These are phyloP conservation scores for Catocala sponsa DNA, from an alignment of 2,888 invertebrate species.

Conservation along the genomic window DNA sequence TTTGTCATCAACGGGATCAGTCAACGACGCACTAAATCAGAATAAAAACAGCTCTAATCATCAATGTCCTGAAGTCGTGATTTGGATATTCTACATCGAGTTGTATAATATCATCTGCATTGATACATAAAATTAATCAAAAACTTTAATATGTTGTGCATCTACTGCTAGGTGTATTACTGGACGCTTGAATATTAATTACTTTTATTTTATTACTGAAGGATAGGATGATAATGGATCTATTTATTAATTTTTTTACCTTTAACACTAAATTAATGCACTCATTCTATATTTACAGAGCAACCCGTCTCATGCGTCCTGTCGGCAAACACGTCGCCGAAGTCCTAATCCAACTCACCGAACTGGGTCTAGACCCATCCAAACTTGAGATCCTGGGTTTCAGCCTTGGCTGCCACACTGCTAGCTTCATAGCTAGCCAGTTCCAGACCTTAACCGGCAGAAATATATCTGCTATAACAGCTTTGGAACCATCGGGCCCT, in stretches of 20 bases:
- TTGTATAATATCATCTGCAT: no score
- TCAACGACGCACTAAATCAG: no score
- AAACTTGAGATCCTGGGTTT: slow-evolving; percentile 78
- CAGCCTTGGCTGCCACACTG: slow-evolving; percentile 80
- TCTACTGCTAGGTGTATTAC: no score
- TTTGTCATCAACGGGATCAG: no score
- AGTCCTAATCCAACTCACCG: slow-evolving; percentile 68
- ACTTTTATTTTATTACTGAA: no score
- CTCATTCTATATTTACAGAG: slow-evolving; percentile 40
- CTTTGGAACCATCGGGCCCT: slow-evolving; percentile 80
- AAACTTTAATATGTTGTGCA: no score
- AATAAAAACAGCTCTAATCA: no score
- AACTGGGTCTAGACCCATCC: slow-evolving; percentile 70
- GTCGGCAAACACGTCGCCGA: slow-evolving; percentile 80
- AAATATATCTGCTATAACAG: slow-evolving; percentile 77
- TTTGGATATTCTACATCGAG: no score
- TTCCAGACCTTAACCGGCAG: slow-evolving; percentile 71
- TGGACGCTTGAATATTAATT: no score
- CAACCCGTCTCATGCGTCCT: slow-evolving; percentile 81
- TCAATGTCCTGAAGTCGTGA: no score
- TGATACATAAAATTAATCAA: no score
- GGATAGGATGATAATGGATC: no score
- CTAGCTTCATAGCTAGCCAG: slow-evolving; percentile 75
- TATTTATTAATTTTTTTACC: background rate
- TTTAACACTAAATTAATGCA: background rate